A percentile compares a stretch with the other conserved stretches of the same genome.
Evolutionary conservation across 2,113 vertebrate genomes (phyloP).

Genomic region (Triplophysa siluroides): DNA sequence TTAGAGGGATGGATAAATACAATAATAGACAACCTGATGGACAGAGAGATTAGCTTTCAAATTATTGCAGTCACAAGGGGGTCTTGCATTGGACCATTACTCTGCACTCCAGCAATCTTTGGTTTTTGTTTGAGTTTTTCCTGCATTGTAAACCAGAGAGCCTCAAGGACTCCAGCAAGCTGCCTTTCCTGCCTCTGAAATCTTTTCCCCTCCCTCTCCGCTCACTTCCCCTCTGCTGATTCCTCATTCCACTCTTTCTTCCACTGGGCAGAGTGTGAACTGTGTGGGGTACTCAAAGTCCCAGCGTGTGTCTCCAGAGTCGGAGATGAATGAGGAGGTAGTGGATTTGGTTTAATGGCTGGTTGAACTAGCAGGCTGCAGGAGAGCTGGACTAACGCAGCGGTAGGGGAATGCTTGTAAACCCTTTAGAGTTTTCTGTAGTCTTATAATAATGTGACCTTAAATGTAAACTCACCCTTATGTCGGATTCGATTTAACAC

Average conservation of each 20-base stretch:
- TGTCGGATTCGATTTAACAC: too few relatives aligned
- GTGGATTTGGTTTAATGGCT: constrained; percentile 54
- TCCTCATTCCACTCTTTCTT: constrained; percentile 12
- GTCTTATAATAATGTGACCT: neutral
- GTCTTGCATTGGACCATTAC: neutral
- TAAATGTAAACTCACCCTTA: neutral
- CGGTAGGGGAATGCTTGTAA: neutral
- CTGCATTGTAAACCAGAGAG: constrained; percentile 1
- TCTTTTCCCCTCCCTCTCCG: neutral
- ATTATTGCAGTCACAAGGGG: neutral
- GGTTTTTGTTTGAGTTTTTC: constrained; percentile 2
- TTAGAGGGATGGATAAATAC: constrained; percentile 18
- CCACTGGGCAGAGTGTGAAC: constrained; percentile 20
- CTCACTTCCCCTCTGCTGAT: constrained; percentile 5
- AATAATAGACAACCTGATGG: neutral
- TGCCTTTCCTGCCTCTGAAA: neutral
- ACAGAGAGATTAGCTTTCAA: constrained; percentile 10
- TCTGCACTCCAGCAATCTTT: neutral
- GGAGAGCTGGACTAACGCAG: constrained; percentile 35
- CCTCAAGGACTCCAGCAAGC: neutral
- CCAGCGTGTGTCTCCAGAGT: constrained; percentile 56
- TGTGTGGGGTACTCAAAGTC: constrained; percentile 56
- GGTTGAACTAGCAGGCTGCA: constrained; percentile 30
- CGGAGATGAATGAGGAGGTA: constrained; percentile 55
- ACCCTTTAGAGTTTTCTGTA: neutral